Base-by-base conservation (phyloP, 2,888 invertebrate genomes). In the Mesorhabditis sp. region DNA sequence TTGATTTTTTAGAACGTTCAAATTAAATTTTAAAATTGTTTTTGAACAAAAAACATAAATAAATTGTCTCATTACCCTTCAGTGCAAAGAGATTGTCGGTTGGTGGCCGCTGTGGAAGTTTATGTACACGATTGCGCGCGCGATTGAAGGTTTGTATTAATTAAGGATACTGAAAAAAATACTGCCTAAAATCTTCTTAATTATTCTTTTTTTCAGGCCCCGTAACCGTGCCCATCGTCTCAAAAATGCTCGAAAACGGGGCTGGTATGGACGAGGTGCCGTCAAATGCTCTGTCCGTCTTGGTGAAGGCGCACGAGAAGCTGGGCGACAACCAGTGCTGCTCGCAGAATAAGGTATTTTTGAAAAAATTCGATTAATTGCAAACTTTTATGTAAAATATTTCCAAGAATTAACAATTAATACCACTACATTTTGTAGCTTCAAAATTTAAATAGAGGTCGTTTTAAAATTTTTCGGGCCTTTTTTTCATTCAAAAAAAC, bases 261-360 rank as follows among this genome's bases (percentile, higher is more conserved):
- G 61, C 42, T 0, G 72, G 74, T 62, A 70, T 70, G 2, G 69
- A 74, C 58, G 69, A 66, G 10, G 50, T 79, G 67, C 79, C 79
- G 28, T 44, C 70, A 13, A 58, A 72, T 4, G 75, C 75, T 4
- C 50, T 78, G 58, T 72, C 75, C 68, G 67, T 79, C 6, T 69
- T 79, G 7, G 70, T 72, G 5, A 74, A 73, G 15, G 77, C 79
- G 2, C 79, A 79, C 68, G 76, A 76, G 61, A 70, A 67, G 15
- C 64, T 79, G 6, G 73, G 76, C 41, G 68, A 67, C 6, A 67
- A 62, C 41, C 68, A 71, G 4, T 70, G 63, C 6, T 79, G 79
- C 63, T 61, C 70, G 10, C 72, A 72, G 62, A 58, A 77, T 10
- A 72, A 77, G 63, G 76, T 76, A 28, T 28, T 28, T 28, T 28